Evolutionary conservation across 1,140 invertebrate genomes (phyloP).

Genomic region (Cydia pomonella): DNA sequence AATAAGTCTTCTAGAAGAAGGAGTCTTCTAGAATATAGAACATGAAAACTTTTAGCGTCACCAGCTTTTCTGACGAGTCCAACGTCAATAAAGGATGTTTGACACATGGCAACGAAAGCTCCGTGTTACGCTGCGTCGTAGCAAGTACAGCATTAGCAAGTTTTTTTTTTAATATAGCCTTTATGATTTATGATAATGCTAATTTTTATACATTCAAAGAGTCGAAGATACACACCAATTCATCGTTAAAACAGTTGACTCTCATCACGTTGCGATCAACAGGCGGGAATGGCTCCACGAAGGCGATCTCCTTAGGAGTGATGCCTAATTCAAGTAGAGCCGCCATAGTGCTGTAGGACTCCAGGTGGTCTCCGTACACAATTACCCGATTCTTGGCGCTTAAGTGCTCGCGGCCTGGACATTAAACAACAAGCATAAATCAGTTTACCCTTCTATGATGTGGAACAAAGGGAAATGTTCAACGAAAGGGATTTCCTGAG

Average conservation of each 20-base stretch:
- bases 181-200: no score
- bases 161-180: no score
- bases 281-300: slow-evolving; percentile 80
- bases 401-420: slow-evolving; percentile 32
- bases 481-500: slow-evolving; percentile 79
- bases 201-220: no score
- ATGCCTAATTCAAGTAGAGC: slow-evolving; percentile 82
- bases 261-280: slow-evolving; percentile 48
- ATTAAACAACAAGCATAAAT: neutral
- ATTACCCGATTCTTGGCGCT: slow-evolving; percentile 71
- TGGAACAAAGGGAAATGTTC: slow-evolving; percentile 75
- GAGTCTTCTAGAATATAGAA: no score
- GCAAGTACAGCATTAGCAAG: no score
- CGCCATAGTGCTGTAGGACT: slow-evolving; percentile 82
- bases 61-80: no score
- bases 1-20: no score
- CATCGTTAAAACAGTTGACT: slow-evolving; percentile 74
- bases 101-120: no score
- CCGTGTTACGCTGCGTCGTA: no score
- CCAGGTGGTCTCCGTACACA: slow-evolving; percentile 83
- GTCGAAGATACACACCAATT: slow-evolving; percentile 52
- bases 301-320: slow-evolving; percentile 72
- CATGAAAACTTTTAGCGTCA: no score
- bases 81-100: no score
- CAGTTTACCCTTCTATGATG: neutral